Conservation (phyloP, 1,140 invertebrate species). For the Temnothorax nylanderi region DNA sequence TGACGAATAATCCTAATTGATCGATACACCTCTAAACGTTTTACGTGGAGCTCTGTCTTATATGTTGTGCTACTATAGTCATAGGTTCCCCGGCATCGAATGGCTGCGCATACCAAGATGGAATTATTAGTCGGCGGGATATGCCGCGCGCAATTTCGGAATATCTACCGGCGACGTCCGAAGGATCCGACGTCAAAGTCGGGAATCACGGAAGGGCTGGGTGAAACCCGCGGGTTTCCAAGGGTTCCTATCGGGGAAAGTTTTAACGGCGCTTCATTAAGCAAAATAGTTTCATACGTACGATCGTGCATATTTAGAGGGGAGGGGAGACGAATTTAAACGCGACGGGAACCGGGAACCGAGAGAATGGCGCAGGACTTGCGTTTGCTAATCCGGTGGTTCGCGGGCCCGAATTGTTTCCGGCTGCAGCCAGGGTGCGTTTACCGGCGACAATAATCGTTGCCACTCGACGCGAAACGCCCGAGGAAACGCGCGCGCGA, state of each 20-base stretch:
- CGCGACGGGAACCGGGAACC: background rate
- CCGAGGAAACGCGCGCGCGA: constrained; percentile 14
- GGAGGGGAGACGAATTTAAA: background rate
- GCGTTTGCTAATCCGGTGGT: constrained; percentile 60
- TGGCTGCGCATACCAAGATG: constrained; percentile 75
- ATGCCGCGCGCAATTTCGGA: constrained; percentile 75
- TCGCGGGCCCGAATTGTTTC: constrained; percentile 60
- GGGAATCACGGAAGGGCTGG: constrained; percentile 60
- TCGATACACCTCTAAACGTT: background rate
- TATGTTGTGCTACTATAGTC: background rate
- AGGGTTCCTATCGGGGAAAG: constrained; percentile 77
- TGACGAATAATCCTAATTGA: background rate
- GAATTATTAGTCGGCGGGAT: constrained; percentile 78
- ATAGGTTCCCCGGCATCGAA: constrained; percentile 22
- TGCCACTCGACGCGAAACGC: constrained; percentile 26
- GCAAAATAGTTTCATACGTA: constrained; percentile 79
- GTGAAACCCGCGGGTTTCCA: constrained; percentile 56
- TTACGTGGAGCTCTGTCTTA: background rate
- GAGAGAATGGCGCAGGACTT: constrained; percentile 6
- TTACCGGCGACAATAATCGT: constrained; percentile 61
- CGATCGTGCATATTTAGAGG: constrained; percentile 28
- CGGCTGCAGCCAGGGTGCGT: constrained; percentile 21
- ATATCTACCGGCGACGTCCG: constrained; percentile 75
- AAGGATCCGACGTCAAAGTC: constrained; percentile 62
- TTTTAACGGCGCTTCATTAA: constrained; percentile 81